Base-by-base conservation (phyloP, 2,113 vertebrate species). In the Gila orcuttii region DNA sequence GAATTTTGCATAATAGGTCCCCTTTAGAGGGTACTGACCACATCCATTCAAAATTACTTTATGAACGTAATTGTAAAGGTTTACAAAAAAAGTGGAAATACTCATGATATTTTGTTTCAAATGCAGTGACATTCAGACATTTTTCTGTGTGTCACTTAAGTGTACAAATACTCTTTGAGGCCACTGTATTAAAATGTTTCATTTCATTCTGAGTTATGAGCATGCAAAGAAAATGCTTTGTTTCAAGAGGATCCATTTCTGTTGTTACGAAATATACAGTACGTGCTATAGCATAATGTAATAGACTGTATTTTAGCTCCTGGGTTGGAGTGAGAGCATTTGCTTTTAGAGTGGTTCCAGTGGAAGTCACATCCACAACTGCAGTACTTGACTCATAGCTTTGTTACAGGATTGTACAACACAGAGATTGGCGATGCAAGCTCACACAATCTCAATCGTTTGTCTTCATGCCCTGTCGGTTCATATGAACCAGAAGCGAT, bases 391-490 rank as follows among this genome's bases (percentile, higher is more conserved):
- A 28, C 59, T 25, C 42, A 57, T 13, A 31, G 45, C 5, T 64
- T 21, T 3, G 39, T 12, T 47, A 64, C 15, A n/a, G n/a, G 39
- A 87, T 15, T 33, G 6, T 60, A 59, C 6, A 4, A 19, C n/a
- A 23, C 19, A 74, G 50, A 74, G 25, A 4, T 57, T 33, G 13
- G 42, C 31, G 25, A 60, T 25, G 82, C 75, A 73, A 81, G 77
- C 82, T 66, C 78, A 52, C 76, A 76, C 69, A 77, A 73, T 89
- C 57, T 77, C 86, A 83, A 64, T n/a, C 75, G 12, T 81, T 57
- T 76, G 13, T 64, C 79, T 89, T 87, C 79, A 74, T 73, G 78
- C 62, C 64, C 10, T 79, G 82, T 89, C 88, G 73, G 73, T 82
- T 87, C 28, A 12, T 42, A 87, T 89, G 55, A 85, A 60, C 42